Percentiles rank a stretch among this genome's conserved stretches.
These are phyloP conservation scores for Odocoileus virginianus DNA, from an alignment of 2,113 vertebrate species.

Conservation along the genomic window DNA sequence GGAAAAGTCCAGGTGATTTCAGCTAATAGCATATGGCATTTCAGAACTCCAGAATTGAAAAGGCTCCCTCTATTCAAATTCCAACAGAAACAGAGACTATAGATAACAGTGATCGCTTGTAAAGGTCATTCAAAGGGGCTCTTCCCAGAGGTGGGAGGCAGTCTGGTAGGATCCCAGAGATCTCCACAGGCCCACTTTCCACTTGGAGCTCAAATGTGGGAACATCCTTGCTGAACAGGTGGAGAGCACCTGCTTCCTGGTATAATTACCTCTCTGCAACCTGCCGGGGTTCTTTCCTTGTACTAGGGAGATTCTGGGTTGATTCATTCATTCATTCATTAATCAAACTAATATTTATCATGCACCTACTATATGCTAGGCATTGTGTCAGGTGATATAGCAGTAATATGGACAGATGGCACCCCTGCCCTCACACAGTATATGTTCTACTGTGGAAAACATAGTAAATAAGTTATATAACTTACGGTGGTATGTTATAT, in stretches of 20 bases:
- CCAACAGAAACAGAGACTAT: background rate
- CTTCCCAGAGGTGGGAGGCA: background rate
- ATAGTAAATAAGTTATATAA: background rate
- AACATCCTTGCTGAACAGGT: background rate
- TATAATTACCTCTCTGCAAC: background rate
- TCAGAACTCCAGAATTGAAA: conserved; percentile 8
- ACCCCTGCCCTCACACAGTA: background rate
- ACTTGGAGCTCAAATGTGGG: background rate
- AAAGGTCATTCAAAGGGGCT: background rate
- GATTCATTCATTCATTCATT: background rate
- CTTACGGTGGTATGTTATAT: background rate
- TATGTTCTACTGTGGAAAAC: background rate
- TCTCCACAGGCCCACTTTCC: background rate
- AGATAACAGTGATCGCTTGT: background rate
- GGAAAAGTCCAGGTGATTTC: background rate
- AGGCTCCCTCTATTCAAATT: background rate
- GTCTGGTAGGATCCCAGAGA: background rate
- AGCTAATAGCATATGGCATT: background rate
- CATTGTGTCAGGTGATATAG: background rate
- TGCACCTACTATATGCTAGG: background rate
- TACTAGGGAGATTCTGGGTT: background rate
- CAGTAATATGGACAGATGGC: background rate
- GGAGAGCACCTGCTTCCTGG: background rate
- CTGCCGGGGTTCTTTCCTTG: background rate
- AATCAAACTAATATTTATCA: background rate